Percentiles rank a stretch among this genome's conserved stretches.
These are phyloP conservation scores for Gephyroberyx darwinii DNA, from an alignment of 2,797 vertebrate species.

Conservation along the genomic window DNA sequence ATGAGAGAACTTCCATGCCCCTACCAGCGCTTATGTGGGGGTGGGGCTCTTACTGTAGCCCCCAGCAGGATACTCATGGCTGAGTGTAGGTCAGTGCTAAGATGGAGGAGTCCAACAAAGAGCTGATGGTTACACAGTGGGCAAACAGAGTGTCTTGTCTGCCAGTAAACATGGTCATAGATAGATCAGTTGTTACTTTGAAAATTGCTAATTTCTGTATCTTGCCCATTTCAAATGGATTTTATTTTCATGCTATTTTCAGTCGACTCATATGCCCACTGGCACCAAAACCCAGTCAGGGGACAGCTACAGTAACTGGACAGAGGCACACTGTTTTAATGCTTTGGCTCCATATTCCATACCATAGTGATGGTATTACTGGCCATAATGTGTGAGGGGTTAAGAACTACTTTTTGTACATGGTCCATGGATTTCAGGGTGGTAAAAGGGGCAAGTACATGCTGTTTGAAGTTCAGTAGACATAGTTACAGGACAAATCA, in stretches of 20 bases:
- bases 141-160: constrained; percentile 9
- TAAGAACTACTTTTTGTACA: not conserved
- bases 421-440: not conserved
- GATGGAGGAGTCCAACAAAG: constrained; percentile 48
- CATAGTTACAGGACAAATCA: constrained; percentile 3
- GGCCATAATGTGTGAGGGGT: not conserved
- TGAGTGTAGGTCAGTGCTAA: constrained; percentile 69
- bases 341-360: constrained; percentile 5
- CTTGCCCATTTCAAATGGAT: constrained; percentile 23
- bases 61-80: constrained; percentile 56
- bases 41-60: constrained; percentile 66
- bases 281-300: constrained; percentile 34
- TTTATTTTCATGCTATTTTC: constrained; percentile 35
- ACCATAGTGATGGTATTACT: not conserved
- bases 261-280: constrained; percentile 18
- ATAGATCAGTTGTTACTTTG: not conserved
- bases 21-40: constrained; percentile 54
- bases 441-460: not conserved
- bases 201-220: constrained; percentile 11
- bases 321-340: not conserved
- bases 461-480: not conserved
- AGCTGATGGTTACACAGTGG: constrained; percentile 24
- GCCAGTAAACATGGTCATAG: constrained; percentile 1
- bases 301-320: constrained; percentile 25
- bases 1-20: constrained; percentile 73